Base-by-base conservation (phyloP, 2,113 vertebrate genomes). In the Orientallactaga bullata region DNA sequence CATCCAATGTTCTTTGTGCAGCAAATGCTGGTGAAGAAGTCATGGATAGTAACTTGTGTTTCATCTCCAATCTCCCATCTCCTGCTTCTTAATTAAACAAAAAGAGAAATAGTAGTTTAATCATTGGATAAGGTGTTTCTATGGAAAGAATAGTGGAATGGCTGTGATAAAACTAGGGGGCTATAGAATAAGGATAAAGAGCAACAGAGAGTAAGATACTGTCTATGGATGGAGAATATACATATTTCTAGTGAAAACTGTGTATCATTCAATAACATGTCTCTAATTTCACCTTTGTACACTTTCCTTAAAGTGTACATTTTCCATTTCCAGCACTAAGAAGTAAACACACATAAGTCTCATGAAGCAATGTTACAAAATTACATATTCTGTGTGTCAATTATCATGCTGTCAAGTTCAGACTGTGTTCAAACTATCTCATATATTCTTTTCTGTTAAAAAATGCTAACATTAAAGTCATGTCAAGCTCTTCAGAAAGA, bases 401-500 rank as follows among this genome's bases (percentile, higher is more conserved):
- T 92, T 94, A 30, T 5, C 89, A 85, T 60, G 42, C 77, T 95
- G 91, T 95, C 91, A 90, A 93, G 81, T 95, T 95, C 85, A 93
- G 77, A 24, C 65, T 72, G 84, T 90, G 94, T 97, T 95, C 87
- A 94, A 95, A 96, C 93, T 94, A 95, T 32, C 18, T 0, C 81
- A 51, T 91, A 81, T 88, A 51, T 83, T 97, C 81, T 94, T 95
- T 94, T 79, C 51, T 94, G 74, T 39, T 91, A 85, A 87, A 96
- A 89, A 94, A 82, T 28, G 94, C 73, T 96, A 88, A 96, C 88
- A 91, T 94, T 94, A 90, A 96, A 95, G 85, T 91, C 93, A 83
- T 94, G 95, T 97, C 90, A 94, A 81, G 77, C 85, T 95, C 82
- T 95, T 88, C 79, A 83, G 65, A 89, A 95, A 81, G 93, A 97